Conservation (phyloP, 1,140 invertebrate species). For the Tyrophagus putrescentiae region DNA sequence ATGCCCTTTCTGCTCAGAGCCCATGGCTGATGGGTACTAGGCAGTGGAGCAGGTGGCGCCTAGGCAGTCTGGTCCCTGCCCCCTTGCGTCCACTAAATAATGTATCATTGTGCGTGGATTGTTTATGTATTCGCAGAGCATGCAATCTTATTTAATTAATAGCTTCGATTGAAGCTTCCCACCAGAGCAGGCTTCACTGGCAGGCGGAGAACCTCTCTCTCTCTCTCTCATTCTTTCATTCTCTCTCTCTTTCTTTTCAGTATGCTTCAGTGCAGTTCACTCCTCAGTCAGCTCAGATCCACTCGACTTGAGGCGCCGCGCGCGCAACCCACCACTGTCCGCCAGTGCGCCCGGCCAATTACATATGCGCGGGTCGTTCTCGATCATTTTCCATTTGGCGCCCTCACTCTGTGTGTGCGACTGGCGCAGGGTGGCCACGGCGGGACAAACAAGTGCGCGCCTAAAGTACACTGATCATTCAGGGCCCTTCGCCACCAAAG, state of each 20-base stretch:
- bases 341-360: background rate
- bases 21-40: no score
- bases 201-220: background rate
- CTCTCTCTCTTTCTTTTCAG: background rate
- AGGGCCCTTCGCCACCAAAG: background rate
- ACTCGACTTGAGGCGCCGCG: background rate
- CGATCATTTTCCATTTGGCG: slow-evolving; percentile 12
- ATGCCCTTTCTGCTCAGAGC: no score
- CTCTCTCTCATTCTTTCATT: background rate
- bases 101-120: background rate
- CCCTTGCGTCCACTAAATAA: background rate
- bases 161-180: no score
- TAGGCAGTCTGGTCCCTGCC: background rate
- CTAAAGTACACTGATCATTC: background rate
- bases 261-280: background rate
- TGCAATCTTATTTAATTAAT: slow-evolving; percentile 11
- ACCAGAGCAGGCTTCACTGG: no score
- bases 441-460: slow-evolving; percentile 7
- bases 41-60: no score
- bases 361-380: slow-evolving; percentile 13
- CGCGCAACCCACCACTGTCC: background rate
- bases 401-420: background rate
- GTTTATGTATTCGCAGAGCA: slow-evolving; percentile 1
- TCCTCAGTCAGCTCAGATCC: no score
- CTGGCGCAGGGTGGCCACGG: background rate